Base-by-base conservation (phyloP, 1,140 invertebrate genomes). In the Aphelenchoides avenae region DNA sequence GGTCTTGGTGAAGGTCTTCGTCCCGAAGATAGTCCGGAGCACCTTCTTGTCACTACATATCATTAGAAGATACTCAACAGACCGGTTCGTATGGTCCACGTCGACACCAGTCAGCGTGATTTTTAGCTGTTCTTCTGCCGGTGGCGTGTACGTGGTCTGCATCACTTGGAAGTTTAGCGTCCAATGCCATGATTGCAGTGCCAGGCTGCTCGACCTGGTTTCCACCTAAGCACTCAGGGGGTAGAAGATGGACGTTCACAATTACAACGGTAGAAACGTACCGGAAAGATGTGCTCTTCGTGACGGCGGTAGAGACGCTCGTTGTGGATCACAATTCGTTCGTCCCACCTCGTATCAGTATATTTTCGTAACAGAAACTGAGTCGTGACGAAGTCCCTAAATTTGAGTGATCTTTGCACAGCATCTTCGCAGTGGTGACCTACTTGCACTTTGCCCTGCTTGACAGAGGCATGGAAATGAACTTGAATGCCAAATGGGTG, bases 1-100 rank as follows among this genome's bases (percentile, higher is more conserved):
- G 5, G 78, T 77, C 51, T 80, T 81, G 13, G 78, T 79, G 58
- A 81, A 81, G 43, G 75, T 76, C 48, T 80, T 80, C 58, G 71
- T 76, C 1, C 79, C 79, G 44, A 66, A 70, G 13, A 81, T 75
- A 22, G 78, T 71, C 24, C 74, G 66, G 2, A 80, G 53, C 7
- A 80, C 70, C 55, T 79, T 73, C 37, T 74, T 68, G 4, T 75
- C 70, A 37, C 74, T 72, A 13, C 78, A 76, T 41, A 80, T 54
- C 30, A 78, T 77, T 22, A 81, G 63, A 48, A 79, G 56, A 59
- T 76, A 81, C 54, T 80, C 79, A 27, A 81, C 71, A 5, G 79
- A 77, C 37, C 78, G 56, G 2, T 76, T 71, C 47, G 40, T 44
- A 29, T 79, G 79, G 60, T 80, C 79, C 5, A 80, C 77, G 15